phyloP scores from a whole-genome alignment of 2,113 vertebrate genomes.

The Pantherophis guttatus region DNA sequence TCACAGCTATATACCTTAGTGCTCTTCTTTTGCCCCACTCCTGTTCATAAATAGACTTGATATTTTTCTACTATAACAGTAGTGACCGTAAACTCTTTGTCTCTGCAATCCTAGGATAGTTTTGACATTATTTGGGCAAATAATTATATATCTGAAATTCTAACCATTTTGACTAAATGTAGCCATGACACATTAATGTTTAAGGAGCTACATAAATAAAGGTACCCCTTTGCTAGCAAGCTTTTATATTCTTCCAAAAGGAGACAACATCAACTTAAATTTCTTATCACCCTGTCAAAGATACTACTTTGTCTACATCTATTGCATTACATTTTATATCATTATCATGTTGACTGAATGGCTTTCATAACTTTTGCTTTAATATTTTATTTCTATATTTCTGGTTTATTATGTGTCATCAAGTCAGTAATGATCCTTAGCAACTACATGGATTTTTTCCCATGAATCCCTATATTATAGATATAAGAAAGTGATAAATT shows the following conservation, averaged over 20 bases:
- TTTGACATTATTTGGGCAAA: neutral
- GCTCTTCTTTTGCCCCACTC: neutral
- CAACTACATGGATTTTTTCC: neutral
- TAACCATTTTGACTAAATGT: neutral
- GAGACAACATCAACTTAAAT: neutral
- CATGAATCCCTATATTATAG: neutral
- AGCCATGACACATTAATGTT: neutral
- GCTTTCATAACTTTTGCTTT: neutral
- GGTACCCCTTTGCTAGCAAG: neutral
- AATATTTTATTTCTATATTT: neutral
- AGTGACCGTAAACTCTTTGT: neutral
- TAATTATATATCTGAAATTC: neutral
- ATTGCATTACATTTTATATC: neutral
- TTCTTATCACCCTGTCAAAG: neutral
- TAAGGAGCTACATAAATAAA: neutral
- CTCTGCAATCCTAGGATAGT: neutral
- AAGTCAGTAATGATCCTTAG: neutral
- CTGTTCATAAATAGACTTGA: neutral
- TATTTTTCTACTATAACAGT: neutral
- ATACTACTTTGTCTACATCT: neutral
- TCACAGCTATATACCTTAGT: neutral
- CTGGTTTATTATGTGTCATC: neutral
- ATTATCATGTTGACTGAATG: neutral
- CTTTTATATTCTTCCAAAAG: neutral
- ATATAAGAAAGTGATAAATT: neutral